These are phyloP conservation scores for Larimichthys crocea DNA, from an alignment of 2,113 vertebrate genomes.

Conservation along the genomic window DNA sequence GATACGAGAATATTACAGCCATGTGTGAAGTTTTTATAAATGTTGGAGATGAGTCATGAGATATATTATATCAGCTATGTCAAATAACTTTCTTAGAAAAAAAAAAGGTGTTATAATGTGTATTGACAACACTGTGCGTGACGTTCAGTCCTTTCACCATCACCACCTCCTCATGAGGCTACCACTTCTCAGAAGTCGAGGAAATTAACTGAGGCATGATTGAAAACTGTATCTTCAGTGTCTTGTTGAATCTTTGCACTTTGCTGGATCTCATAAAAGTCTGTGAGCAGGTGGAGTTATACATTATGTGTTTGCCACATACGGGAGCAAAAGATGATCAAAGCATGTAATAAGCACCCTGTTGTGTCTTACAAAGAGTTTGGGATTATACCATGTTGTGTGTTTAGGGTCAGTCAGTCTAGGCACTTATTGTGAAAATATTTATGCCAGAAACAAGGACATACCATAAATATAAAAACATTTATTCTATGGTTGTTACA, in stretches of 20 bases:
- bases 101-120: conserved; percentile 61
- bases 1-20: conserved; percentile 57
- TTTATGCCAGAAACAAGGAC: conserved; percentile 48
- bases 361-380: conserved; percentile 64
- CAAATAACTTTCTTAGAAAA: conserved; percentile 55
- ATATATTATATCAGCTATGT: conserved; percentile 59
- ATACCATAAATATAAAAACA: conserved; percentile 51
- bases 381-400: conserved; percentile 53
- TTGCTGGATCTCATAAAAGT: conserved; percentile 54
- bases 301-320: conserved; percentile 41
- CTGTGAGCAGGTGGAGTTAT: conserved; percentile 34
- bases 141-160: conserved; percentile 69
- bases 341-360: conserved; percentile 64
- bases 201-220: conserved; percentile 63
- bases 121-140: conserved; percentile 69
- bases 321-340: conserved; percentile 39
- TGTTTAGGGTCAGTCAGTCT: conserved; percentile 44
- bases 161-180: conserved; percentile 48
- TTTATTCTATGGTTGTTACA: conserved; percentile 56
- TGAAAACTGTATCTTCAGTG: conserved; percentile 60
- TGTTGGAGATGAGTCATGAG: conserved; percentile 56
- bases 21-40: conserved; percentile 56
- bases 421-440: conserved; percentile 63
- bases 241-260: conserved; percentile 73
- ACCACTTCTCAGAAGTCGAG: conserved; percentile 38